Evolutionary conservation across 2,113 vertebrate species (phyloP).

Genomic region (Scartelaos histophorus): DNA sequence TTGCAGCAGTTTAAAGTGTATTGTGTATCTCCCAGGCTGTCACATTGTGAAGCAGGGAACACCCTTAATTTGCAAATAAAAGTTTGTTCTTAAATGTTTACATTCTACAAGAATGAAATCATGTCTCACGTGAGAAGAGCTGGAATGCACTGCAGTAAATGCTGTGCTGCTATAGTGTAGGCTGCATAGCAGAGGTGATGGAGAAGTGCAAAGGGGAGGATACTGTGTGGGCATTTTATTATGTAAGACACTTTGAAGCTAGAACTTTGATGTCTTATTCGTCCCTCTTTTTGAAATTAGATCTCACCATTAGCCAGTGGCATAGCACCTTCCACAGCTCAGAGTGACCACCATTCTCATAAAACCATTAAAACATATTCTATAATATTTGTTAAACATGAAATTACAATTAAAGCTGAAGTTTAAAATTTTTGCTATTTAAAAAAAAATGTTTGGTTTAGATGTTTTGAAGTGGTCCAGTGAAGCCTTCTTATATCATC

Average conservation of each 20-base stretch:
- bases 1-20: not conserved
- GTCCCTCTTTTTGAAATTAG: constrained; percentile 54
- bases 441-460: no score
- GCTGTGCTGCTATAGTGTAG: constrained; percentile 41
- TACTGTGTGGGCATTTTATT: constrained; percentile 65
- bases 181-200: constrained; percentile 48
- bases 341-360: no score
- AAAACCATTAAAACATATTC: no score
- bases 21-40: not conserved
- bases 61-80: not conserved
- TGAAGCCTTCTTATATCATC: no score
- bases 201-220: constrained; percentile 47
- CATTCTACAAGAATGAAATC: not conserved
- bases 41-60: not conserved
- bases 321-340: no score
- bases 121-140: not conserved
- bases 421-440: no score
- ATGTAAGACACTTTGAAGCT: constrained; percentile 70
- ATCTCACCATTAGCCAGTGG: constrained; percentile 29
- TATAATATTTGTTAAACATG: no score
- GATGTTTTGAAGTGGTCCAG: no score
- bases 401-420: no score
- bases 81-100: not conserved
- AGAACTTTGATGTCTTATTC: constrained; percentile 60
- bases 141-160: constrained; percentile 24